Evolutionary conservation across 2,113 vertebrate genomes (phyloP).

Genomic region (Larimichthys crocea): DNA sequence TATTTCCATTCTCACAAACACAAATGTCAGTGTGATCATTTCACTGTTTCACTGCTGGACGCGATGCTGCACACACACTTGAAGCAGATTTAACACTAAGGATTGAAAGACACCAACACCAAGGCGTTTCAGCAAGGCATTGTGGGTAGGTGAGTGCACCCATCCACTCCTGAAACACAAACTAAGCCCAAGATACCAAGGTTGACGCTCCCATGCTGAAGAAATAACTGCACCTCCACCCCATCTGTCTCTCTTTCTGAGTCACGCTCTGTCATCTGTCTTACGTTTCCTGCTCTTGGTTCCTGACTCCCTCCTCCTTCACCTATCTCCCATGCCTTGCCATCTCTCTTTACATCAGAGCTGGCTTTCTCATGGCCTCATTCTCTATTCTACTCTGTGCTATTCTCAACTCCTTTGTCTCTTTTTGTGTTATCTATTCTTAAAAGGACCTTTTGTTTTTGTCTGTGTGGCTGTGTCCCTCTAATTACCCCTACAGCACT

Average conservation of each 20-base stretch:
- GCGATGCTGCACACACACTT: not conserved
- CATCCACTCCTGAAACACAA: constrained; percentile 10
- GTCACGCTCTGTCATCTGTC: constrained; percentile 54
- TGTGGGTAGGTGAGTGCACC: constrained; percentile 32
- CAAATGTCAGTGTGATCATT: constrained; percentile 16
- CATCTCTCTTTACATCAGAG: constrained; percentile 35
- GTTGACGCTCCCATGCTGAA: constrained; percentile 35
- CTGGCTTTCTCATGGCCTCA: not conserved
- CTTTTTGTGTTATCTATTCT: not conserved
- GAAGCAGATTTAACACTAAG: constrained; percentile 4
- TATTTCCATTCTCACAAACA: constrained; percentile 24
- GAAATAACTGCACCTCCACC: constrained; percentile 64
- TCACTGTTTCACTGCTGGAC: not conserved
- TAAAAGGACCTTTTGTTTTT: not conserved
- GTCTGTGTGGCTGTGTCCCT: not conserved
- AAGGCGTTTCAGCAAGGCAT: constrained; percentile 14
- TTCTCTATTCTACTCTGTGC: not conserved
- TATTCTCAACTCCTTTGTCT: not conserved
- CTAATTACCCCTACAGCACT: constrained; percentile 30
- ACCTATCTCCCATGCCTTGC: constrained; percentile 23
- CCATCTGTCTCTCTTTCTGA: constrained; percentile 41
- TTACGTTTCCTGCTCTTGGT: constrained; percentile 17
- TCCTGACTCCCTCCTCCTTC: constrained; percentile 27
- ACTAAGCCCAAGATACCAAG: not conserved
- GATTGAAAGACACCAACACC: constrained; percentile 43